Evolutionary conservation across 2,797 vertebrate genomes (phyloP).

Genomic region (Anabas testudineus): DNA sequence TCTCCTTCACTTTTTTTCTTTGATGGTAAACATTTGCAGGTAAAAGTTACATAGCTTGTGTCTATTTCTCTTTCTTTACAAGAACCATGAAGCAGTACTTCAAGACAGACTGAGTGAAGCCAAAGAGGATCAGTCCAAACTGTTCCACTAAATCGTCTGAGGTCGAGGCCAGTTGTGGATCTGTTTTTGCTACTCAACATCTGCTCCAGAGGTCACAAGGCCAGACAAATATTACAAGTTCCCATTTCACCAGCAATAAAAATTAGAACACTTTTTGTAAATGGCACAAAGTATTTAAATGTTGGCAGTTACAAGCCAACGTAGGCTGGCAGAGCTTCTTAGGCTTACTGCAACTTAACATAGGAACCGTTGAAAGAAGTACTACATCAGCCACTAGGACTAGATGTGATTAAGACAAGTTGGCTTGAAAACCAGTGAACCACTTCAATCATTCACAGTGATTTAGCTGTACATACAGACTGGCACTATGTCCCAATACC

Average conservation of each 20-base stretch:
- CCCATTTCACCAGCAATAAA: slow-evolving; percentile 29
- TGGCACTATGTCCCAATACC: no score
- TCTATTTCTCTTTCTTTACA: slow-evolving; percentile 37
- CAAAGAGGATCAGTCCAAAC: slow-evolving; percentile 65
- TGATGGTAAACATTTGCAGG: neutral
- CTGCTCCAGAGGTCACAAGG: slow-evolving; percentile 49
- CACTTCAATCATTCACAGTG: slow-evolving; percentile 8
- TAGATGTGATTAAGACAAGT: slow-evolving; percentile 21
- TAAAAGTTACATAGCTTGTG: slow-evolving; percentile 12
- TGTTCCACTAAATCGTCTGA: slow-evolving; percentile 55
- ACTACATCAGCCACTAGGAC: neutral
- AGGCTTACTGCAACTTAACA: neutral
- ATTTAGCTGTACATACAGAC: no score
- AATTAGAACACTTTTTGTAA: slow-evolving; percentile 25
- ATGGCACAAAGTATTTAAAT: slow-evolving; percentile 18
- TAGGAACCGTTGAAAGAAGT: slow-evolving; percentile 12
- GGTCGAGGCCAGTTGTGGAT: slow-evolving; percentile 40
- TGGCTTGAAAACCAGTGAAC: slow-evolving; percentile 17
- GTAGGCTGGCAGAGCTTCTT: slow-evolving; percentile 27
- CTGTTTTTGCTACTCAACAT: slow-evolving; percentile 51
- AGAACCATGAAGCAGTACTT: slow-evolving; percentile 22
- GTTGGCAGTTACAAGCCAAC: slow-evolving; percentile 14
- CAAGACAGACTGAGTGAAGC: slow-evolving; percentile 42
- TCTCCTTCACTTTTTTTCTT: neutral
- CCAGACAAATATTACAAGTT: slow-evolving; percentile 42